Evolutionary conservation across 2,113 vertebrate genomes (phyloP).

Genomic region (Toxotes jaculatrix): DNA sequence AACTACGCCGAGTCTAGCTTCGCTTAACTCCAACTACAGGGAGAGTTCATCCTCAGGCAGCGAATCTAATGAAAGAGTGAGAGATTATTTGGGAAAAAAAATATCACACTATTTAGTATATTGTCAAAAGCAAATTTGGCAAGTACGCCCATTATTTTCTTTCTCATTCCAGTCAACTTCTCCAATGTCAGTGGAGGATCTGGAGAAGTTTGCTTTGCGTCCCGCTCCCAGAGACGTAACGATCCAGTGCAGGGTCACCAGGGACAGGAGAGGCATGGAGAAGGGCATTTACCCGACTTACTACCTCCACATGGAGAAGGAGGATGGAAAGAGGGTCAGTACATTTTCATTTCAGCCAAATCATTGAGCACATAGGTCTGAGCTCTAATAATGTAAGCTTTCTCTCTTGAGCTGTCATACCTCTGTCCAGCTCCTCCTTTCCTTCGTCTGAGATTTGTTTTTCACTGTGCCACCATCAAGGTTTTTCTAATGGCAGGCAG

Average conservation of each 20-base stretch:
- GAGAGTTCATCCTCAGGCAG: constrained; percentile 72
- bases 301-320: constrained; percentile 90
- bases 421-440: background rate
- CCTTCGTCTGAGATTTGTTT: background rate
- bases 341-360: background rate
- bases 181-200: constrained; percentile 82
- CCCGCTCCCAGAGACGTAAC: constrained; percentile 84
- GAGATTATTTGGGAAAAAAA: background rate
- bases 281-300: constrained; percentile 91
- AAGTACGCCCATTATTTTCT: background rate
- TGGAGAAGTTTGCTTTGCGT: constrained; percentile 85
- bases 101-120: background rate
- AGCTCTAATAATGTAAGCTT: background rate
- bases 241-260: constrained; percentile 87
- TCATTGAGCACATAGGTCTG: background rate
- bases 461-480: constrained; percentile 63
- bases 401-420: background rate
- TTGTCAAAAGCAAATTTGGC: background rate
- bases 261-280: constrained; percentile 88
- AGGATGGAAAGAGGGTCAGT: constrained; percentile 86
- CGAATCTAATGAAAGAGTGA: constrained; percentile 77
- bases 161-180: constrained; percentile 68
- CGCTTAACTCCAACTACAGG: constrained; percentile 84
- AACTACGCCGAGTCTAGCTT: constrained; percentile 66
- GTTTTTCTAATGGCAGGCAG: constrained; percentile 91